A percentile compares a stretch with the other conserved stretches of the same genome.
These are phyloP conservation scores for Clarias macrocephalus DNA, from an alignment of 2,113 vertebrate genomes.

Conservation along the genomic window DNA sequence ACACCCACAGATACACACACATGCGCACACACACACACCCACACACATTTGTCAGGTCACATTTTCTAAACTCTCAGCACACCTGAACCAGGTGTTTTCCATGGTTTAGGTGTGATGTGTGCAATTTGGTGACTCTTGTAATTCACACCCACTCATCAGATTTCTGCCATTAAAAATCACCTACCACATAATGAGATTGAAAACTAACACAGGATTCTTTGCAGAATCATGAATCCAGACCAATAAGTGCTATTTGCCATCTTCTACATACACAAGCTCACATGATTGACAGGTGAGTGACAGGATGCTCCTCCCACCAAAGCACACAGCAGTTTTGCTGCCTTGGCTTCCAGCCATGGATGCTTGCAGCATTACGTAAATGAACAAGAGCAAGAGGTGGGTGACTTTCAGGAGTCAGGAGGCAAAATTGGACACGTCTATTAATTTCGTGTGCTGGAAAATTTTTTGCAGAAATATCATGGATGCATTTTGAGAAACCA, in stretches of 20 bases:
- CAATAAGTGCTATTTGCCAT: no score
- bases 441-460: not conserved
- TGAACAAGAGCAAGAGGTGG: no score
- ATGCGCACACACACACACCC: not conserved
- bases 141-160: not conserved
- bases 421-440: not conserved
- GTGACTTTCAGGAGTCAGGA: not conserved
- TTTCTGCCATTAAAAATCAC: not conserved
- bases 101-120: no score
- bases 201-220: no score
- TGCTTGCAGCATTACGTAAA: not conserved
- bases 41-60: not conserved
- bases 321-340: not conserved
- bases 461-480: not conserved
- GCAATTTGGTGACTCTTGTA: not conserved
- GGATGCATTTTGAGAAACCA: not conserved
- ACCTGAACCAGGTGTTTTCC: no score
- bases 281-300: not conserved
- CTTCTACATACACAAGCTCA: no score
- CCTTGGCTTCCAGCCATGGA: not conserved
- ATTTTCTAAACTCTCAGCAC: not conserved
- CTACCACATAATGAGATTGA: no score
- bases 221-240: no score
- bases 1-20: conserved; percentile 12
- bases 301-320: not conserved